These are phyloP conservation scores for Drosophila putrida DNA, from an alignment of 2,888 invertebrate genomes.

Conservation along the genomic window DNA sequence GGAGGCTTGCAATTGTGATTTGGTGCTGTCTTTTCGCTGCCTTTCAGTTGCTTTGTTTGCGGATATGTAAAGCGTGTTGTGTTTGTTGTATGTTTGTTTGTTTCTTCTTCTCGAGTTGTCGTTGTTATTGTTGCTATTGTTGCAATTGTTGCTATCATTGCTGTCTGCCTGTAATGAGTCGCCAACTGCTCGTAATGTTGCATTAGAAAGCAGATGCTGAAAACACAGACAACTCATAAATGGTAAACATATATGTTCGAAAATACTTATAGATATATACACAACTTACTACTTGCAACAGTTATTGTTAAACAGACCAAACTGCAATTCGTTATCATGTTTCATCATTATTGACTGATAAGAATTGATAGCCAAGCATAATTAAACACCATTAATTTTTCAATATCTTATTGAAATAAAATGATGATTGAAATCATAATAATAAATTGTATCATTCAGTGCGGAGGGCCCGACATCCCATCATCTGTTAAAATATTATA, in stretches of 20 bases:
- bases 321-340: conserved; percentile 13
- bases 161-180: conserved; percentile 26
- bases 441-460: too few species aligned
- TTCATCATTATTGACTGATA: conserved; percentile 15
- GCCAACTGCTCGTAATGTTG: conserved; percentile 45
- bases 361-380: background rate
- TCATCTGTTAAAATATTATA: too few species aligned
- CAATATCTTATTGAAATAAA: background rate
- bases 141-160: conserved; percentile 10
- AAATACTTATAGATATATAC: background rate
- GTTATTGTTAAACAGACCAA: conserved; percentile 8
- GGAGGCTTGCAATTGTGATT: conserved; percentile 17
- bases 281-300: conserved; percentile 2
- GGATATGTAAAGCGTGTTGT: conserved; percentile 47
- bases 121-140: conserved; percentile 14
- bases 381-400: background rate
- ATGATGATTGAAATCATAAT: too few species aligned
- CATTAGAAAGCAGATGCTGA: conserved; percentile 54
- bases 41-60: conserved; percentile 50
- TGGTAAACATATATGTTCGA: background rate
- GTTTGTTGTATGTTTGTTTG: conserved; percentile 35
- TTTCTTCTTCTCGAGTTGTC: background rate
- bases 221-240: conserved; percentile 38
- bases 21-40: conserved; percentile 20
- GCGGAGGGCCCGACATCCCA: too few species aligned